phyloP scores from a whole-genome alignment of 2,797 vertebrate species.

The Nannoperca obscura region DNA sequence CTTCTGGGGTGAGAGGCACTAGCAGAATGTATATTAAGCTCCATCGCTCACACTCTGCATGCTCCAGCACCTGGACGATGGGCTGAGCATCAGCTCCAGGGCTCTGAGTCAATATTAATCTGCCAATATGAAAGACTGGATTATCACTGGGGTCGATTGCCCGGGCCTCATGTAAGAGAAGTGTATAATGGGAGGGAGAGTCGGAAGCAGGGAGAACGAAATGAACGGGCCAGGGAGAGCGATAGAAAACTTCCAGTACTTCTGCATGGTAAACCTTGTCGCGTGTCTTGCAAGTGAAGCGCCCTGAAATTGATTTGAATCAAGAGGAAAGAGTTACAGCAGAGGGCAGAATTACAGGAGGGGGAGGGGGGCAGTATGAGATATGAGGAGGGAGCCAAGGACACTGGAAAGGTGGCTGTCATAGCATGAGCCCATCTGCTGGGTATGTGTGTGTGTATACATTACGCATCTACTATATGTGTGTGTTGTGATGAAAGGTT shows the following conservation, averaged over 20 bases:
- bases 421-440: constrained; percentile 60
- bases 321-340: constrained; percentile 49
- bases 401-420: constrained; percentile 61
- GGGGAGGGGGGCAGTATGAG: constrained; percentile 5
- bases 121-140: constrained; percentile 78
- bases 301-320: constrained; percentile 68
- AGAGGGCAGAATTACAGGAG: constrained; percentile 48
- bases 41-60: constrained; percentile 61
- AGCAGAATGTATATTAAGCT: constrained; percentile 66
- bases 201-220: constrained; percentile 25
- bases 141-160: constrained; percentile 73
- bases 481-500: constrained; percentile 12
- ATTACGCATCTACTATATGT: constrained; percentile 7
- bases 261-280: constrained; percentile 39
- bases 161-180: constrained; percentile 56
- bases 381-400: constrained; percentile 59
- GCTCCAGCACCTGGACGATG: constrained; percentile 65
- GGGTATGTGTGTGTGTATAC: constrained; percentile 2
- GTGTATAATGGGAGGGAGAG: constrained; percentile 44
- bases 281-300: constrained; percentile 44
- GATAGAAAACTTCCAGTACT: constrained; percentile 48
- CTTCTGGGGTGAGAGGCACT: constrained; percentile 48
- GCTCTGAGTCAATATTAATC: constrained; percentile 78
- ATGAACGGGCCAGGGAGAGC: constrained; percentile 21
- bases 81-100: constrained; percentile 57